phyloP scores from a whole-genome alignment of 2,797 vertebrate species.

The Antrozous pallidus region DNA sequence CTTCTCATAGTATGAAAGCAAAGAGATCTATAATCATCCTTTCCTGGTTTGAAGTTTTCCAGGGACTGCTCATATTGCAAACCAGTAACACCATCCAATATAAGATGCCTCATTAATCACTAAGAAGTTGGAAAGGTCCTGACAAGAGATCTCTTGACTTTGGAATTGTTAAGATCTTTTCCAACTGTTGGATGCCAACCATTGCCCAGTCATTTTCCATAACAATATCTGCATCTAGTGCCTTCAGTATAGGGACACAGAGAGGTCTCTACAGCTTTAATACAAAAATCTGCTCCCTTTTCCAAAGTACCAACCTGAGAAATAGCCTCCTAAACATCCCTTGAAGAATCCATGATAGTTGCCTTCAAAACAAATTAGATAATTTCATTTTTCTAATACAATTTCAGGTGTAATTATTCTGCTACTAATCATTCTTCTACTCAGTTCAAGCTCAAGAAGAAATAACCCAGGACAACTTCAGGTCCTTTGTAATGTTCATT shows the following conservation, averaged over 20 bases:
- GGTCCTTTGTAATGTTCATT: not conserved
- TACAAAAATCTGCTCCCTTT: not conserved
- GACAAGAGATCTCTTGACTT: not conserved
- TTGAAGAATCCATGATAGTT: not conserved
- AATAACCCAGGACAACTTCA: not conserved
- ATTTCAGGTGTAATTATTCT: not conserved
- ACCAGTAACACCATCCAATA: not conserved
- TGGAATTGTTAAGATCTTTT: not conserved
- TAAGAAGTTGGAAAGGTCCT: slow-evolving; percentile 30
- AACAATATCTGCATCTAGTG: not conserved
- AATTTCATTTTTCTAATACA: not conserved
- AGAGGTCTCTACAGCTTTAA: not conserved
- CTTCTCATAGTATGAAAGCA: slow-evolving; percentile 19
- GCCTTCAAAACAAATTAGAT: not conserved
- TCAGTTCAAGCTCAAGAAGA: not conserved
- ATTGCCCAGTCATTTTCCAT: not conserved
- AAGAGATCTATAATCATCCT: not conserved
- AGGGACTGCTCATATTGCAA: slow-evolving; percentile 39
- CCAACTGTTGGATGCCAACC: not conserved
- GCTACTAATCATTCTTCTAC: not conserved
- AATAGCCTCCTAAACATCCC: not conserved
- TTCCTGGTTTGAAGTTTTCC: slow-evolving; percentile 47
- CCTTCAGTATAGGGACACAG: not conserved
- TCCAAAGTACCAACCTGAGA: not conserved
- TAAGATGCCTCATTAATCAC: slow-evolving; percentile 29